phyloP scores from a whole-genome alignment of 2,888 invertebrate genomes.

The Synergus gifuensis region DNA sequence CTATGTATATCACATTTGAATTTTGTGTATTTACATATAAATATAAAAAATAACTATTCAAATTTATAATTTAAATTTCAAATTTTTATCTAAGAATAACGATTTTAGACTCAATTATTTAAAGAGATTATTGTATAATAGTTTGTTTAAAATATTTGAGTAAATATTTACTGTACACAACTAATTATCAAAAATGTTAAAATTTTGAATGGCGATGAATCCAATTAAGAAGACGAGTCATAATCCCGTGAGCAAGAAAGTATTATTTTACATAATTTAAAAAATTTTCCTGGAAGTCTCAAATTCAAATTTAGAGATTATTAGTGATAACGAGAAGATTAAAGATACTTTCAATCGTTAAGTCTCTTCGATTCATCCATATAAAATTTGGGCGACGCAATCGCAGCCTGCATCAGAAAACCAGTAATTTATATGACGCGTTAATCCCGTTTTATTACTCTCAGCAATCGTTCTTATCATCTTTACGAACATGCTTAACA shows the following conservation, averaged over 20 bases:
- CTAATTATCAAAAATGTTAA: background rate
- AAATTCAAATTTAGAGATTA: slow-evolving; percentile 31
- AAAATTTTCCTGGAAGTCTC: slow-evolving; percentile 17
- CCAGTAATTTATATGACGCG: slow-evolving; percentile 38
- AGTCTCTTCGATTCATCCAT: slow-evolving; percentile 18
- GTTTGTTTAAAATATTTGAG: background rate
- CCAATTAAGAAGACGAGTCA: slow-evolving; percentile 12
- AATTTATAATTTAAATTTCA: background rate
- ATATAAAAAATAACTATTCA: background rate
- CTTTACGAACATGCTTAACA: slow-evolving; percentile 25
- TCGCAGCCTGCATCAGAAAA: slow-evolving; percentile 39
- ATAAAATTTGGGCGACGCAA: slow-evolving; percentile 30
- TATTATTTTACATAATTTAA: slow-evolving; percentile 23
- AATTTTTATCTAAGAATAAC: background rate
- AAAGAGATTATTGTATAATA: background rate
- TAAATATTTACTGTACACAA: background rate
- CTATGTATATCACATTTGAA: background rate
- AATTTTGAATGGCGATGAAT: background rate
- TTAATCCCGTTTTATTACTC: slow-evolving; percentile 40
- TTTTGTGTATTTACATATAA: background rate
- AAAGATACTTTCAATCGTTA: slow-evolving; percentile 27
- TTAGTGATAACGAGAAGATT: slow-evolving; percentile 21
- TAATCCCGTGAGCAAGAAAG: slow-evolving; percentile 9
- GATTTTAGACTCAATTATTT: background rate
- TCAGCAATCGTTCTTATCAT: slow-evolving; percentile 28